These are phyloP conservation scores for Tribolium madens DNA, from an alignment of 1,140 invertebrate species.

Conservation along the genomic window DNA sequence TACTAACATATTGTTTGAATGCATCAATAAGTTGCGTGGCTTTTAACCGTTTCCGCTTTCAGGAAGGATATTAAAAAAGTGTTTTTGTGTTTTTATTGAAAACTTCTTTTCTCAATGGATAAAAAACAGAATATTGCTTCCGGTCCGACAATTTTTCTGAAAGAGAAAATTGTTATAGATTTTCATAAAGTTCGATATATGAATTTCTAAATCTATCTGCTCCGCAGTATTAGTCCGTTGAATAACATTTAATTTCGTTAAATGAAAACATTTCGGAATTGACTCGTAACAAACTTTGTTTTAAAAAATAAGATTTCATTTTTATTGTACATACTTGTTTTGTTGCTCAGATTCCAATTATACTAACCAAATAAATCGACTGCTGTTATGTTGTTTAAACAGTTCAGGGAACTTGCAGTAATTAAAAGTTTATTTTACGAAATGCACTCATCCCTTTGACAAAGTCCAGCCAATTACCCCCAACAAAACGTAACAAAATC, in stretches of 20 bases:
- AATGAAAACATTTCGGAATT: background rate
- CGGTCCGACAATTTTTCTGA: slow-evolving; percentile 36
- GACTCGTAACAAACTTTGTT: background rate
- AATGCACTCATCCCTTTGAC: no score
- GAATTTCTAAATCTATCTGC: slow-evolving; percentile 6
- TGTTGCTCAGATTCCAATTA: no score
- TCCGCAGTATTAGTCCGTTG: background rate
- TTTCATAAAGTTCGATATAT: slow-evolving; percentile 33
- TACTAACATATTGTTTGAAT: slow-evolving; percentile 15
- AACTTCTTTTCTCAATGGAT: slow-evolving; percentile 34
- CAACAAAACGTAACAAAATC: no score
- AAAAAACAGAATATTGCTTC: slow-evolving; percentile 45
- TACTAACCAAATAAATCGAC: no score
- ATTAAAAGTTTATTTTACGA: no score
- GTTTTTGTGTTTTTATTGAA: slow-evolving; percentile 33
- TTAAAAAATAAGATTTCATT: background rate
- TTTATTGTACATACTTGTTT: no score
- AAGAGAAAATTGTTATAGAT: slow-evolving; percentile 41
- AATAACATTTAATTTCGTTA: slow-evolving; percentile 11
- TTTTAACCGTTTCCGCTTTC: slow-evolving; percentile 32
- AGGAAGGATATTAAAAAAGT: slow-evolving; percentile 44
- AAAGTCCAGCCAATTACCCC: no score
- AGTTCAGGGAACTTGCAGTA: no score
- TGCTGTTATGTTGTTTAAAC: no score
- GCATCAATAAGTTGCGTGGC: slow-evolving; percentile 19